A percentile compares a stretch with the other conserved stretches of the same genome.
These are phyloP conservation scores for Diachasmimorpha longicaudata DNA, from an alignment of 1,140 invertebrate genomes.

Conservation along the genomic window DNA sequence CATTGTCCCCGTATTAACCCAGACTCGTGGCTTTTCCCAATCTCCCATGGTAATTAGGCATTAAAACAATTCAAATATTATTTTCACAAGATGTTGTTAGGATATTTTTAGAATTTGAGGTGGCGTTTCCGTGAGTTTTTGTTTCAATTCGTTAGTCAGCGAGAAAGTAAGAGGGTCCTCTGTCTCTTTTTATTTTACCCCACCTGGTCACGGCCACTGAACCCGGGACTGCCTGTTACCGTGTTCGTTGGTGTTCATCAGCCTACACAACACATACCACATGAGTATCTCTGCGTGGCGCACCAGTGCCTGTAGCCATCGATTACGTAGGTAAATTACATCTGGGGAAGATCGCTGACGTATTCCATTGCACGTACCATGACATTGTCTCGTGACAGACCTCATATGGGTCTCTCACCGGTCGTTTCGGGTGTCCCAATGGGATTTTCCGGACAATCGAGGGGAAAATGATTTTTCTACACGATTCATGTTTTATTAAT, in stretches of 20 bases:
- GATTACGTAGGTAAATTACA: background rate
- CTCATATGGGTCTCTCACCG: background rate
- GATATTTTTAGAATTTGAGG: background rate
- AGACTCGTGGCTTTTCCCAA: background rate
- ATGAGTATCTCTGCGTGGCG: background rate
- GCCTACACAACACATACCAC: background rate
- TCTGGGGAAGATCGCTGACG: background rate
- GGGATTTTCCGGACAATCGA: too few relatives aligned
- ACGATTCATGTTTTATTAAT: too few relatives aligned
- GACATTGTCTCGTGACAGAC: background rate
- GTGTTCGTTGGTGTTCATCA: conserved; percentile 24
- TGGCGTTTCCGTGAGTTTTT: background rate
- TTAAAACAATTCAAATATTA: background rate
- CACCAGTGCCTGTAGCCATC: background rate
- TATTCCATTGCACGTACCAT: background rate
- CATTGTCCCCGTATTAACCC: background rate
- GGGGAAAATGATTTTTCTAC: too few relatives aligned
- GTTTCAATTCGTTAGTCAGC: conserved; percentile 32
- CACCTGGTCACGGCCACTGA: conserved; percentile 41
- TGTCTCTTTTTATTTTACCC: background rate
- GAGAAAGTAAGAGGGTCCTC: conserved; percentile 43
- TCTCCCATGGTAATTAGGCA: background rate
- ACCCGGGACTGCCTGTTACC: conserved; percentile 38
- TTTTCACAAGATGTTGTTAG: background rate
- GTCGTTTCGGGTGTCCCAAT: background rate